phyloP scores from a whole-genome alignment of 2,797 vertebrate species.

The Calcarius lapponicus region DNA sequence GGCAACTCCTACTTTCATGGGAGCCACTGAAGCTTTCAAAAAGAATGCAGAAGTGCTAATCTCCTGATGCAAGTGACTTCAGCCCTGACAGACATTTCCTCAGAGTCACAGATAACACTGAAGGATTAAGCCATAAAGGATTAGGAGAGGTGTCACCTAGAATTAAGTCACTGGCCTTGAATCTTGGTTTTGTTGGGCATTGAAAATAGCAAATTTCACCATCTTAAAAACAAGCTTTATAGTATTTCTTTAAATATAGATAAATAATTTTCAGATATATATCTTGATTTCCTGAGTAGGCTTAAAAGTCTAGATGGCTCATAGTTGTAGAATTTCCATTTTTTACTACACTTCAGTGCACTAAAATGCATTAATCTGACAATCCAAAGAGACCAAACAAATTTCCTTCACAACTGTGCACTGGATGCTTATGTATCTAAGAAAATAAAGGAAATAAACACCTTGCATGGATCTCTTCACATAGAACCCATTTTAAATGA shows the following conservation, averaged over 20 bases:
- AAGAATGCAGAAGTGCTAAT: constrained; percentile 25
- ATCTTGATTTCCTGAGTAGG: background rate
- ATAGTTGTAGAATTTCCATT: background rate
- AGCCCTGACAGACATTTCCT: constrained; percentile 19
- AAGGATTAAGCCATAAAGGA: constrained; percentile 38
- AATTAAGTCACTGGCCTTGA: constrained; percentile 36
- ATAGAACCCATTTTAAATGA: background rate
- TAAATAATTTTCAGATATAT: background rate
- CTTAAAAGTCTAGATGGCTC: background rate
- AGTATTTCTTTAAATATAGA: background rate
- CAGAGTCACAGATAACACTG: constrained; percentile 35
- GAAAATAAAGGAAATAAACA: background rate
- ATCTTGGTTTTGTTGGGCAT: background rate
- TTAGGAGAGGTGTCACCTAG: constrained; percentile 4
- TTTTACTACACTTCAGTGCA: background rate
- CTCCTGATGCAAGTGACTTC: background rate
- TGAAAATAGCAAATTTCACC: background rate
- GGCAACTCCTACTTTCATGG: background rate
- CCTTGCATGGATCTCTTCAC: background rate
- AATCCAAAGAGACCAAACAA: background rate
- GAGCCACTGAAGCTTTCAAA: constrained; percentile 26
- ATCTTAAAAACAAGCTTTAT: background rate
- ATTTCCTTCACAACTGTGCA: background rate
- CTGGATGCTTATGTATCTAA: background rate
- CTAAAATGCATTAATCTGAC: background rate